These are phyloP conservation scores for Notodonta ziczac DNA, from an alignment of 2,888 invertebrate genomes.

Conservation along the genomic window DNA sequence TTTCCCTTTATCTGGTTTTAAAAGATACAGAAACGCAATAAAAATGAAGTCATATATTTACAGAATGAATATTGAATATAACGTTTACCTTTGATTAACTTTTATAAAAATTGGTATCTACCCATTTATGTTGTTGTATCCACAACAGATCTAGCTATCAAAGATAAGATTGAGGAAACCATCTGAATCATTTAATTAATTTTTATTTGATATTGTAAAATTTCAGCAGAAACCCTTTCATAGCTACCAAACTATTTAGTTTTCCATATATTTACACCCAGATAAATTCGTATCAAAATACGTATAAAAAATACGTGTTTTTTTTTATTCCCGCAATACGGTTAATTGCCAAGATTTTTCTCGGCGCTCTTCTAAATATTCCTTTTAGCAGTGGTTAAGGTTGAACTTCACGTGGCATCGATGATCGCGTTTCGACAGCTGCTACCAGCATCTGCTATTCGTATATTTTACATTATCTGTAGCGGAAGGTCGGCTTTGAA, in stretches of 20 bases:
- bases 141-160: too few relatives aligned
- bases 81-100: too few relatives aligned
- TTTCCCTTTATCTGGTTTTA: background rate
- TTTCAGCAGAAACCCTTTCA: too few relatives aligned
- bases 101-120: too few relatives aligned
- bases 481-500: constrained; percentile 37
- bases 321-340: constrained; percentile 1
- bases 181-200: too few relatives aligned
- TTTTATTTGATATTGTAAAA: too few relatives aligned
- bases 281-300: background rate
- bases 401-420: constrained; percentile 19
- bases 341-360: constrained; percentile 15
- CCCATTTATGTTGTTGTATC: too few relatives aligned
- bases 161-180: too few relatives aligned
- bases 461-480: constrained; percentile 16
- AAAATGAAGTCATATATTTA: too few relatives aligned
- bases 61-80: too few relatives aligned
- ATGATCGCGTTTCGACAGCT: constrained; percentile 25
- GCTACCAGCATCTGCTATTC: constrained; percentile 13
- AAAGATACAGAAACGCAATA: background rate
- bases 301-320: background rate
- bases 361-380: constrained; percentile 12
- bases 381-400: constrained; percentile 26
- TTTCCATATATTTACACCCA: background rate
- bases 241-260: too few relatives aligned